A percentile compares a stretch with the other conserved stretches of the same genome.
phyloP scores from a whole-genome alignment of 2,888 invertebrate genomes.

The Lacanobia oleracea region DNA sequence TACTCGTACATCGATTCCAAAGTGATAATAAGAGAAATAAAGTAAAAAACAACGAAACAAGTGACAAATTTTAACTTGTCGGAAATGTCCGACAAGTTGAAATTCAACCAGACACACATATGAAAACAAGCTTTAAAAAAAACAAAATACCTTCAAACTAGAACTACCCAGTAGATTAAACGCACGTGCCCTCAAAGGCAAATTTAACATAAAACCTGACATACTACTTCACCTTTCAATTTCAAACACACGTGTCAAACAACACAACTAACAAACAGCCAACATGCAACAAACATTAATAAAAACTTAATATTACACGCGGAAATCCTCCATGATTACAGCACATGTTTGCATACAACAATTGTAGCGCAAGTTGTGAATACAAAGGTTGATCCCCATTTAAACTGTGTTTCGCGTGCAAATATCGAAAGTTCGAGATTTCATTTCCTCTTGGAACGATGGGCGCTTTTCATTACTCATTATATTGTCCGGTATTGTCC shows the following conservation, averaged over 20 bases:
- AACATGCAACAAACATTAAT: conserved; percentile 55
- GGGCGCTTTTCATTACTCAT: conserved; percentile 56
- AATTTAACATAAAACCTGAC: conserved; percentile 12
- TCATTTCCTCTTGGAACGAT: conserved; percentile 56
- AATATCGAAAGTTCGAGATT: conserved; percentile 63
- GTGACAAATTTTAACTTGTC: no score
- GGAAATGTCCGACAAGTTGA: no score
- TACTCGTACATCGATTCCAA: no score
- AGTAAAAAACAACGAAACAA: no score
- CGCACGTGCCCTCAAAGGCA: conserved; percentile 1
- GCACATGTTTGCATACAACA: conserved; percentile 58
- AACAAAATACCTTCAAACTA: not conserved
- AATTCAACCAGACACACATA: no score
- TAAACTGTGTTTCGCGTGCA: conserved; percentile 59
- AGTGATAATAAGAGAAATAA: no score
- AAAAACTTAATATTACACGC: conserved; percentile 56
- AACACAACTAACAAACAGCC: conserved; percentile 27
- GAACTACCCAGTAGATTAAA: no score
- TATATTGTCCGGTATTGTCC: conserved; percentile 53
- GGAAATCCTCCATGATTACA: conserved; percentile 55
- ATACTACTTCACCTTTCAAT: conserved; percentile 15
- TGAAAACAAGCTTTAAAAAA: no score
- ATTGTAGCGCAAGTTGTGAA: conserved; percentile 53
- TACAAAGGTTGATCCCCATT: conserved; percentile 59
- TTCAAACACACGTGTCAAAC: conserved; percentile 37